Percentiles rank a stretch among this genome's conserved stretches.
phyloP scores from a whole-genome alignment of 2,113 vertebrate species.

The Gobiocypris rarus region DNA sequence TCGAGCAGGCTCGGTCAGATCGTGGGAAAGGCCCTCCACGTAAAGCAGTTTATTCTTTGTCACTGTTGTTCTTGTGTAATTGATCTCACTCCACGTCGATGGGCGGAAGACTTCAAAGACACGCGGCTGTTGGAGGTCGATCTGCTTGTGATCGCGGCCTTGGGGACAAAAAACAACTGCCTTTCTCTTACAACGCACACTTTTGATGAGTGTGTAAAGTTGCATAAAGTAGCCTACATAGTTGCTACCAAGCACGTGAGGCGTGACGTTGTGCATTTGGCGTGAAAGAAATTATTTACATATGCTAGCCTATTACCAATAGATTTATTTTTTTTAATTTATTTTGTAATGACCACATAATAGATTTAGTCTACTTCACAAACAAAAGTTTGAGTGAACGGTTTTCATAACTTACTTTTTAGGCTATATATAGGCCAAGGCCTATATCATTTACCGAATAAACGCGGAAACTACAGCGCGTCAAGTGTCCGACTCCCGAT shows the following conservation, averaged over 20 bases:
- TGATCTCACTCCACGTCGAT: conserved; percentile 82
- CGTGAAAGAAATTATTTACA: too few relatives aligned
- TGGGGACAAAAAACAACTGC: conserved; percentile 36
- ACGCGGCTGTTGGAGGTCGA: conserved; percentile 77
- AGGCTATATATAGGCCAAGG: too few relatives aligned
- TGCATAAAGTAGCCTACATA: background rate
- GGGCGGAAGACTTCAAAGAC: conserved; percentile 81
- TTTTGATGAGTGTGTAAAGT: conserved; percentile 34
- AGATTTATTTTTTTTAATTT: background rate
- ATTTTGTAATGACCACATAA: background rate
- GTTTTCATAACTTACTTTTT: too few relatives aligned
- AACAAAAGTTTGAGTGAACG: background rate
- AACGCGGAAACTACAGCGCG: too few relatives aligned
- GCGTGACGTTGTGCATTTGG: background rate
- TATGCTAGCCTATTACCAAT: background rate
- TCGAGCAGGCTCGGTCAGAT: conserved; percentile 72
- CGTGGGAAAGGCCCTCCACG: conserved; percentile 86
- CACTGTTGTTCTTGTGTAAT: conserved; percentile 84
- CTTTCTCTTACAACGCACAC: background rate
- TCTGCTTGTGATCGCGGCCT: conserved; percentile 43
- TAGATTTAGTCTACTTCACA: background rate
- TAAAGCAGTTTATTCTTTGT: conserved; percentile 79
- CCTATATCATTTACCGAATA: too few relatives aligned
- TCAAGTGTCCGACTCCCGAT: background rate
- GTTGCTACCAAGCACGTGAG: background rate